Evolutionary conservation across 2,797 vertebrate genomes (phyloP).

Genomic region (Xiphorhynchus erythropygius): DNA sequence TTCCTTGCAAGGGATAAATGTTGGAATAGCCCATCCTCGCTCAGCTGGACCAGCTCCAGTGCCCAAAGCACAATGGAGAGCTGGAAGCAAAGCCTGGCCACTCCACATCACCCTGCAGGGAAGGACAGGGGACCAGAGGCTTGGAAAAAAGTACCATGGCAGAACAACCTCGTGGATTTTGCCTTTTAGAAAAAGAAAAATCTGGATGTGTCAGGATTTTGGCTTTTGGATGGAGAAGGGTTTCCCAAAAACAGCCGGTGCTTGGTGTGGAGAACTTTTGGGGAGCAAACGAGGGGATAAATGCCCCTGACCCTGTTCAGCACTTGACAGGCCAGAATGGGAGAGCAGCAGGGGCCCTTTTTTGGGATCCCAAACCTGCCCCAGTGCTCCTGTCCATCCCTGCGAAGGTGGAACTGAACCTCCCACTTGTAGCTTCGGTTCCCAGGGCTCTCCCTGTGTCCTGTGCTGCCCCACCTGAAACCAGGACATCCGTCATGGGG

Average conservation of each 20-base stretch:
- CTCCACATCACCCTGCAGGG: background rate
- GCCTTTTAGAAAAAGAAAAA: background rate
- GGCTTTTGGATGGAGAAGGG: background rate
- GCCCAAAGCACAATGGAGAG: background rate
- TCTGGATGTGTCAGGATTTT: background rate
- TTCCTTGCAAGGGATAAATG: background rate
- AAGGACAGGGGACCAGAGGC: background rate
- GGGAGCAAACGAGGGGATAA: background rate
- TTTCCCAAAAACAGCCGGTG: background rate
- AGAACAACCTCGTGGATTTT: background rate
- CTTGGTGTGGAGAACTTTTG: background rate
- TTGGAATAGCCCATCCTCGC: background rate
- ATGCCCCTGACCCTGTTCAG: background rate
- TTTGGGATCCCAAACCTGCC: background rate
- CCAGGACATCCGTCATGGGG: accelerated
- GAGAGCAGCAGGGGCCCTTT: background rate
- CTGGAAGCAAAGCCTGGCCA: background rate
- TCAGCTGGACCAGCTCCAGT: background rate
- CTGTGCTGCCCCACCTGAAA: background rate
- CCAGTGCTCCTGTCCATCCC: accelerated
- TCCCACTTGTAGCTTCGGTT: accelerated
- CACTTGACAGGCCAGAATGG: background rate
- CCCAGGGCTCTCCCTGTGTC: background rate
- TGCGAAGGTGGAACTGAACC: background rate
- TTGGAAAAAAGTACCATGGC: background rate